Evolutionary conservation across 2,888 invertebrate species (phyloP), one percentile per base, ranked within the genome.

Genomic region (Clitarchus hookeri): DNA sequence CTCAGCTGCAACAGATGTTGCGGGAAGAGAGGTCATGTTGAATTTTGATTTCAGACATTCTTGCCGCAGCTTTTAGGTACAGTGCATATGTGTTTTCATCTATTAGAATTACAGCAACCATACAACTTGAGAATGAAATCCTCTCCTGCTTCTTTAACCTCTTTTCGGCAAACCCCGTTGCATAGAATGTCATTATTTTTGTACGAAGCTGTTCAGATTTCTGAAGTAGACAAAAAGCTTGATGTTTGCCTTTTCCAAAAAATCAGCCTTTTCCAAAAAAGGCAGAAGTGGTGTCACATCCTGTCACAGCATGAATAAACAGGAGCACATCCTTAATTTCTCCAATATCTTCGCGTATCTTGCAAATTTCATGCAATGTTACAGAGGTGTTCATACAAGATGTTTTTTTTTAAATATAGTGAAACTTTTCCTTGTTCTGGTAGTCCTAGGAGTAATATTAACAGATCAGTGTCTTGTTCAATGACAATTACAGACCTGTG

Each of bases 31-130:
- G 11, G 78, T 23, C 78, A 78, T 78, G n/a, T 78, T 78, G n/a
- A 78, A 78, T 78, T 78, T 78, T 78, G 78, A 78, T 78, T 78
- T 78, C 78, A 78, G 78, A 78, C 78, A 78, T 78, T 19, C 78
- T 78, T 26, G 78, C n/a, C 78, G 12, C 48, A 6, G 48, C 48
- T 48, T 48, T 48, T 48, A 48, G 48, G 12, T 48, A 78, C 78
- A 78, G 11, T 23, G 4, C 11, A 78, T 78, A 78, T 26, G 16
- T 78, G 4, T 23, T 78, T 78, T 78, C 78, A 78, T 78, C 78
- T 78, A 78, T 78, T 78, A 23, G 78, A 78, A 78, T 26, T 78
- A 78, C 19, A 78, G 26, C 78, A 78, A 8, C 78, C 78, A 78
- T 23, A 78, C 78, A 78, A 78, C 78, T 23, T 78, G 78, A 78